These are phyloP conservation scores for Eupithecia pulchellata DNA, from an alignment of 2,888 invertebrate genomes.

Conservation along the genomic window DNA sequence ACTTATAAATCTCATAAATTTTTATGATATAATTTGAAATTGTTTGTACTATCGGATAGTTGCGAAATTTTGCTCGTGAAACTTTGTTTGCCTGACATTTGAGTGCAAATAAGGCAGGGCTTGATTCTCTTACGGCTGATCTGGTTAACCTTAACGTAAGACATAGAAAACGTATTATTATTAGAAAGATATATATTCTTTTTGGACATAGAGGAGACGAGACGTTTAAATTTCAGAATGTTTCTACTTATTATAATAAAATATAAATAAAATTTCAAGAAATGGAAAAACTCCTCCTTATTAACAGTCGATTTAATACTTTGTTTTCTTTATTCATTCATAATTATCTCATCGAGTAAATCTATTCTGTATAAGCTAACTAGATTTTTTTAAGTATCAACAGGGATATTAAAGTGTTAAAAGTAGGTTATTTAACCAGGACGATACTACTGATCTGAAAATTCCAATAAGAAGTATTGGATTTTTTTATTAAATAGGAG, in stretches of 20 bases:
- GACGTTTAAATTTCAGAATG: too few species aligned
- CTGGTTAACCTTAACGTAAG: too few species aligned
- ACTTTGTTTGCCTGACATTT: neutral
- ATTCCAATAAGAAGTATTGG: too few species aligned
- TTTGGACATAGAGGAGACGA: too few species aligned
- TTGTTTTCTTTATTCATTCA: too few species aligned
- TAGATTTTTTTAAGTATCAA: neutral
- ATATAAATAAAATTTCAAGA: too few species aligned
- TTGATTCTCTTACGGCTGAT: too few species aligned
- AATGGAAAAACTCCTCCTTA: neutral
- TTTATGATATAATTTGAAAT: conserved; percentile 70
- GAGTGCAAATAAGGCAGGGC: neutral
- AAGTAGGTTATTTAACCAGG: conserved; percentile 11
- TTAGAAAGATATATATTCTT: too few species aligned
- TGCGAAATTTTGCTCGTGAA: neutral
- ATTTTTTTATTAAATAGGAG: conserved; percentile 40
- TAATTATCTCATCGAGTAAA: neutral
- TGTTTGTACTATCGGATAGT: conserved; percentile 47
- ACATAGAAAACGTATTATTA: too few species aligned
- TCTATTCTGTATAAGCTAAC: neutral
- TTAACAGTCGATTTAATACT: too few species aligned
- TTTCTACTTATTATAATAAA: too few species aligned
- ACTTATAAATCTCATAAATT: conserved; percentile 73
- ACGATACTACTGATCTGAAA: conserved; percentile 19
- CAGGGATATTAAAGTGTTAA: neutral